A percentile compares a stretch with the other conserved stretches of the same genome.
phyloP scores from a whole-genome alignment of 2,113 vertebrate genomes.

The Ammospiza caudacuta region DNA sequence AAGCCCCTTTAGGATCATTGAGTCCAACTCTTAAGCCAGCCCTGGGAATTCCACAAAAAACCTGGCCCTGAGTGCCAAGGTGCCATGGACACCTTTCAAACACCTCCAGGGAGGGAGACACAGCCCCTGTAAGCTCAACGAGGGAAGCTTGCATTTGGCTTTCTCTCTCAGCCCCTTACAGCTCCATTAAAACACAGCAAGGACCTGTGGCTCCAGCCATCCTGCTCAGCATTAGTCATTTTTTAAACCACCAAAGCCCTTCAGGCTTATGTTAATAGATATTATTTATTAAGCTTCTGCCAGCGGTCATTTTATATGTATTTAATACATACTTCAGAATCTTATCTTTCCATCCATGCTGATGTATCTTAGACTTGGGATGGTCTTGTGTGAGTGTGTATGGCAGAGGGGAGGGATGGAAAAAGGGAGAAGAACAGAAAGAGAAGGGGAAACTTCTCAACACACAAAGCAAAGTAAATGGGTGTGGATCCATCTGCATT shows the following conservation, averaged over 20 bases:
- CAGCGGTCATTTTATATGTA: background rate
- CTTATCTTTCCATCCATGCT: background rate
- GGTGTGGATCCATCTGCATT: background rate
- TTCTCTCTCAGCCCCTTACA: background rate
- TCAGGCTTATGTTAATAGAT: background rate
- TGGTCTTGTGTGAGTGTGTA: background rate
- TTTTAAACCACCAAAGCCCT: background rate
- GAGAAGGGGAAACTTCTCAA: background rate
- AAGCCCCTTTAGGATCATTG: background rate
- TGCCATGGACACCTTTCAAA: fast-evolving
- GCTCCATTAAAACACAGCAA: background rate
- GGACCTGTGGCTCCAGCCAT: background rate
- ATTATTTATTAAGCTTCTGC: background rate
- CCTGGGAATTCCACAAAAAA: background rate
- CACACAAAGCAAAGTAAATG: background rate
- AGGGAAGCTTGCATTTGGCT: background rate
- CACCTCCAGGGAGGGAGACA: background rate
- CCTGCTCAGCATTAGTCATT: background rate
- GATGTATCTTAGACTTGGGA: background rate
- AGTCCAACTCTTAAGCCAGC: background rate
- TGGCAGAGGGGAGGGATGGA: background rate
- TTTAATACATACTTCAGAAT: background rate
- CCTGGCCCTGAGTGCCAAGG: background rate
- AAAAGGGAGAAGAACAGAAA: background rate
- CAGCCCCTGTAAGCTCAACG: background rate